Evolutionary conservation across 2,888 invertebrate genomes (phyloP), one percentile per base, ranked within the genome.

Genomic region (Ornithoptera alexandrae): DNA sequence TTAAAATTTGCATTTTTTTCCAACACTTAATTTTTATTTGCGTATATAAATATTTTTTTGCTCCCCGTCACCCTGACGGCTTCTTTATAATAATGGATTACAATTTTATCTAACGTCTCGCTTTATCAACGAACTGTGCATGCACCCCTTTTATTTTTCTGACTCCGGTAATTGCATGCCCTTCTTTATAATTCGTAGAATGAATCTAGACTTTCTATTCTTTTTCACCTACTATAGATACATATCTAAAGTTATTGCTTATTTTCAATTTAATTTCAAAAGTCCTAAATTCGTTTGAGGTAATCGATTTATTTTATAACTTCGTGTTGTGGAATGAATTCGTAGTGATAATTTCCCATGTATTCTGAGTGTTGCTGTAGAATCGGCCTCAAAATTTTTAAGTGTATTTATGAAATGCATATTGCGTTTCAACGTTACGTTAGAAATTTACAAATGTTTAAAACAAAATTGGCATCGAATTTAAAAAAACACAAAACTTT

Each of bases 1-100:
- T 90, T 88, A 90, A 92, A 92, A 91, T 92, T 92, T 84, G 92
- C 92, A 91, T 91, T 92, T 88, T 91, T 92, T 91, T 91, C 89
- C 89, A 84, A 84, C 79, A 84, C 82, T 85, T 82, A 77, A 46
- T 74, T 70, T 80, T 87, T 71, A 75, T 83, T 83, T 84, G 81
- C 82, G 79, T 77, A 69, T 72, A 78, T 74, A 62, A 68, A 69
- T 36, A 73, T 71, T 72, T 68, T 75, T 83, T 87, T 86, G 84
- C 86, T 79, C 78, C 80, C 83, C 79, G 71, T 80, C 79, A 77
- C 78, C 78, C 79, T 77, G 75, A 74, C 74, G 73, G 82, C 81
- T 82, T 82, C 36, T 76, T 77, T 74, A 72, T 61, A 61, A 62
- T 65, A 75, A 71, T 50, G 24, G 42, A 74, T 24, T 68, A 67